Evolutionary conservation across 2,113 vertebrate genomes (phyloP).

Genomic region (Scalopus aquaticus): DNA sequence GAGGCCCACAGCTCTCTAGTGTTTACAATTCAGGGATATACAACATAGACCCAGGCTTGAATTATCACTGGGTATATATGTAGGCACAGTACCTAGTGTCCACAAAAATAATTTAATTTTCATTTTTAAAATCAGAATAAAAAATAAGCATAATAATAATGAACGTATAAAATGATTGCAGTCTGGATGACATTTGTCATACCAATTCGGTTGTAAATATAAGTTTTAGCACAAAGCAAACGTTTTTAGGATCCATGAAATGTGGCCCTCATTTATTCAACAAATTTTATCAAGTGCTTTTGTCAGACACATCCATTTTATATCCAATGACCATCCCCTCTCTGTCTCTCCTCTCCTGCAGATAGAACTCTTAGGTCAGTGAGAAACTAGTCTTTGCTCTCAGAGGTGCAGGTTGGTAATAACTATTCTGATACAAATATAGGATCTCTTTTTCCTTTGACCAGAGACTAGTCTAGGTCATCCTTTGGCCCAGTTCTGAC

Average conservation of each 20-base stretch:
- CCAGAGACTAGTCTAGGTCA: neutral
- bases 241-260: neutral
- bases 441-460: neutral
- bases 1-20: neutral
- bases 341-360: neutral
- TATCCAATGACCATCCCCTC: neutral
- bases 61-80: neutral
- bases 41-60: neutral
- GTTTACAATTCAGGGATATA: neutral
- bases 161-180: neutral
- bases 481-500: neutral
- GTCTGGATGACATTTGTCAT: neutral
- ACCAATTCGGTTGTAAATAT: neutral
- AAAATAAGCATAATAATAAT: neutral
- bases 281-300: neutral
- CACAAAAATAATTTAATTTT: neutral
- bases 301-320: neutral
- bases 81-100: neutral
- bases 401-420: neutral
- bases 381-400: neutral
- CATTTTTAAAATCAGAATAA: conserved; percentile 24
- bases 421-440: neutral
- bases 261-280: neutral
- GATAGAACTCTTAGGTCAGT: neutral
- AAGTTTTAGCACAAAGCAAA: neutral